Percentiles rank a stretch among this genome's conserved stretches.
Evolutionary conservation across 2,113 vertebrate species (phyloP).

Genomic region (Osmerus eperlanus): DNA sequence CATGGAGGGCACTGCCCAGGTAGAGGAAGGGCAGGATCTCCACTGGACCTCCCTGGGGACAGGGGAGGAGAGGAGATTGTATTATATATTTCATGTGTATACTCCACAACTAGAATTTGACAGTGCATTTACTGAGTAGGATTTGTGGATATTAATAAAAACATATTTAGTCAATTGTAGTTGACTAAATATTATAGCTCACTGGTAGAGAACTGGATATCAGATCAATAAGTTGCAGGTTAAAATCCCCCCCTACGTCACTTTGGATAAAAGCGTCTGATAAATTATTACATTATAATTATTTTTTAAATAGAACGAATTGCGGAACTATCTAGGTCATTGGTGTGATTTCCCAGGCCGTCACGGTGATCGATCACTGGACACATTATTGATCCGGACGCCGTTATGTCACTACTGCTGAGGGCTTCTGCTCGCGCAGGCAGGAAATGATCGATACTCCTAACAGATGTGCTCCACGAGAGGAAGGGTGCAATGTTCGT

Average conservation of each 20-base stretch:
- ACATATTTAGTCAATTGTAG: not conserved
- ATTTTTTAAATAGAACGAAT: no score
- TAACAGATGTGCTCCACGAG: slow-evolving; percentile 17
- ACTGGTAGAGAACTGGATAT: no score
- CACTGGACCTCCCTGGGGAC: slow-evolving; percentile 87
- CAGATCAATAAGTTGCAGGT: no score
- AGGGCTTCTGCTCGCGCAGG: slow-evolving; percentile 21
- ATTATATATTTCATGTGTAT: no score
- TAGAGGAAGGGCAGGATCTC: slow-evolving; percentile 98
- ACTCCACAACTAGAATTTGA: no score
- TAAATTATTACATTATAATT: no score
- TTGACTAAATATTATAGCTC: no score
- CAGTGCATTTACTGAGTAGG: no score
- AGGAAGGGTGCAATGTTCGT: not conserved
- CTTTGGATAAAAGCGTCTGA: not conserved
- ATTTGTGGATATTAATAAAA: slow-evolving; percentile 3
- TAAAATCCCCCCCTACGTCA: not conserved
- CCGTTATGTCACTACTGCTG: slow-evolving; percentile 38
- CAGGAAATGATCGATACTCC: slow-evolving; percentile 42
- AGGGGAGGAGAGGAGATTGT: slow-evolving; percentile 11
- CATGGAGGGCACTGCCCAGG: slow-evolving; percentile 93
- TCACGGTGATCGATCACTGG: not conserved
- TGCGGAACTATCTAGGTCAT: no score
- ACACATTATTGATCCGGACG: slow-evolving; percentile 24
- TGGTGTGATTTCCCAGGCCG: not conserved